Conservation (phyloP, 1,140 invertebrate species). For the Cotesia glomerata region DNA sequence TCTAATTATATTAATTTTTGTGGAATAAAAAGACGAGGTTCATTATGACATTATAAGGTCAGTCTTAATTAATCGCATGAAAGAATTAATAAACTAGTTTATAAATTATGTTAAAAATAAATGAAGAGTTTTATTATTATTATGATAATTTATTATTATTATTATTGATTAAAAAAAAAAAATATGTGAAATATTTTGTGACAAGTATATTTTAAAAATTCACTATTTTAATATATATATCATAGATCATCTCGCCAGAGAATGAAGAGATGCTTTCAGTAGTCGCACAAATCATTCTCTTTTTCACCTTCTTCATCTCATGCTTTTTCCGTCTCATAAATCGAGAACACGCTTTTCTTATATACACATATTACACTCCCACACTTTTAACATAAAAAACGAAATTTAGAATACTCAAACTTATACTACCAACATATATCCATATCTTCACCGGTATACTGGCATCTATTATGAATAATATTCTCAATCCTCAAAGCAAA, state of each 20-base stretch:
- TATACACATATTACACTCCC: background rate
- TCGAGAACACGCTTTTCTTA: slow-evolving; percentile 4
- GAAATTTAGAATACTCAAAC: too few relatives aligned
- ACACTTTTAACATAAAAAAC: background rate
- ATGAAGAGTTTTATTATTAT: background rate
- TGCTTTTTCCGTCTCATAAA: slow-evolving; percentile 15
- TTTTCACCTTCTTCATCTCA: slow-evolving; percentile 6
- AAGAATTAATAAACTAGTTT: too few relatives aligned
- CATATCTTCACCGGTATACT: too few relatives aligned
- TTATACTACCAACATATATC: too few relatives aligned
- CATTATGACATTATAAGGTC: too few relatives aligned
- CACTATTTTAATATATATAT: slow-evolving; percentile 15
- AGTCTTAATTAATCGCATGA: too few relatives aligned
- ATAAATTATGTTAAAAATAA: background rate
- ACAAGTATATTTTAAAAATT: slow-evolving; percentile 9
- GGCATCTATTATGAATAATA: too few relatives aligned
- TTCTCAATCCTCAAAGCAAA: too few relatives aligned
- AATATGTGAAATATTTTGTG: background rate
- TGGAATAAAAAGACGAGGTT: too few relatives aligned
- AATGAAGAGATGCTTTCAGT: slow-evolving; percentile 20
- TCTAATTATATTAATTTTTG: too few relatives aligned
- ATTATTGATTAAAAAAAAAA: background rate
- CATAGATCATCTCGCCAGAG: slow-evolving; percentile 5
- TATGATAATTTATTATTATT: background rate
- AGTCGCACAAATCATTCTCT: slow-evolving; percentile 28